Percentiles rank a stretch among this genome's conserved stretches.
These are phyloP conservation scores for Alces alces DNA, from an alignment of 2,113 vertebrate genomes.

Conservation along the genomic window DNA sequence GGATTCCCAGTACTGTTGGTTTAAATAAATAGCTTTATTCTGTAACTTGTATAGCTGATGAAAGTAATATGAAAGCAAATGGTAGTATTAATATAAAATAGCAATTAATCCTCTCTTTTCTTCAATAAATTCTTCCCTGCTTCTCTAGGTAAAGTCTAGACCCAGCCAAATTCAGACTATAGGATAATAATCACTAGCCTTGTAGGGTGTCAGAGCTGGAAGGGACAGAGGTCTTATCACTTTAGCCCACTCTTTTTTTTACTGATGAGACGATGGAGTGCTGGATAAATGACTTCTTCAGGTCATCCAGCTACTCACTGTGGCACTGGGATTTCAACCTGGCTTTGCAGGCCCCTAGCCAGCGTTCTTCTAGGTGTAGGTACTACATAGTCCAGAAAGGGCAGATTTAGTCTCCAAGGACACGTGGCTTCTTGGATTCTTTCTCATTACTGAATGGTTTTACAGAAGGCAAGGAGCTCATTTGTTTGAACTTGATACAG, in stretches of 20 bases:
- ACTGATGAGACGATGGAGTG: not conserved
- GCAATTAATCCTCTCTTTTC: not conserved
- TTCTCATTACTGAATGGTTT: constrained; percentile 7
- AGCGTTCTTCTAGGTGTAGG: not conserved
- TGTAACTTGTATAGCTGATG: not conserved
- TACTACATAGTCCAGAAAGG: not conserved
- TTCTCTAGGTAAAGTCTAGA: not conserved
- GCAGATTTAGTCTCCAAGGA: not conserved
- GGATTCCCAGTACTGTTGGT: not conserved
- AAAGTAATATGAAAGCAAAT: not conserved
- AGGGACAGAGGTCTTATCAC: not conserved
- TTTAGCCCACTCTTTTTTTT: not conserved
- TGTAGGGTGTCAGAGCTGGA: not conserved
- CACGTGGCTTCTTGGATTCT: not conserved
- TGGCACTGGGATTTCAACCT: not conserved
- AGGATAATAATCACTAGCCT: not conserved
- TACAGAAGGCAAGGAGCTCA: not conserved
- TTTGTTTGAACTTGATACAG: not conserved
- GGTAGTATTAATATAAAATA: not conserved
- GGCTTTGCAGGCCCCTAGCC: not conserved
- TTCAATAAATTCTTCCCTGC: not conserved
- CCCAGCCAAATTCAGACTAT: not conserved
- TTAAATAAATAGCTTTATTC: constrained; percentile 2
- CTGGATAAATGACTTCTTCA: not conserved
- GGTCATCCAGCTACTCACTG: not conserved